Base-by-base conservation (phyloP, 2,797 vertebrate species). In the Valencia hispanica region DNA sequence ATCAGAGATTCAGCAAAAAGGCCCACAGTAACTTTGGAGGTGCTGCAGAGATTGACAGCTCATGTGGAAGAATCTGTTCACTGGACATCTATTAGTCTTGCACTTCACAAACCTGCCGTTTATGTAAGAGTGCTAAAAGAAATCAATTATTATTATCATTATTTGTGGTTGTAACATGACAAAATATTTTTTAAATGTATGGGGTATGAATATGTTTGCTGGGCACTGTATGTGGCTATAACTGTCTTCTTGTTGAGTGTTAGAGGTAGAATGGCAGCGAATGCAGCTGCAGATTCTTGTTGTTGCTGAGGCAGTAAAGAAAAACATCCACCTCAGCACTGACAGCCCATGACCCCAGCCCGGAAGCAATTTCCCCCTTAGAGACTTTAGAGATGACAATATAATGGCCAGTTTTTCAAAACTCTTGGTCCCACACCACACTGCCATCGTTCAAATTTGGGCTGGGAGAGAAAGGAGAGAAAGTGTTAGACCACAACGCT, bases 321-420 rank as follows among this genome's bases (percentile, higher is more conserved):
- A 81, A 80, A 87, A 78, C 68, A 3, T 65, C 34, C 18, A 69
- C 43, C 17, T 55, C 79, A 73, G 69, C 75, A 3, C 5, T 73
- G 84, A 82, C 81, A 81, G 51, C 77, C 57, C 47, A 70, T 83
- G 75, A 83, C 82, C 51, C 59, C 70, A 84, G 80, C 86, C 79
- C 79, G 76, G 82, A 25, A 68, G 51, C 59, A 72, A 85, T 88
- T 84, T 76, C 63, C 32, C 47, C 66, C 73, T 77, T 68, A 86
- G 55, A 79, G 74, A 65, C 77, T 80, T 47, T 87, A 80, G 76
- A 79, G 81, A 75, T 80, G 89, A 88, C 86, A 82, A 61, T 72
- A 59, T 90, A 85, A 85, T 81, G 45, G 79, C 30, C 74, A 36
- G 32, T 14, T 59, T 89, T 82, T 72, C 70, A 75, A 71, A 86